Evolutionary conservation across 92 coral and sea anemone genomes (phyloP).

Genomic region (Pocillopora meandrina): DNA sequence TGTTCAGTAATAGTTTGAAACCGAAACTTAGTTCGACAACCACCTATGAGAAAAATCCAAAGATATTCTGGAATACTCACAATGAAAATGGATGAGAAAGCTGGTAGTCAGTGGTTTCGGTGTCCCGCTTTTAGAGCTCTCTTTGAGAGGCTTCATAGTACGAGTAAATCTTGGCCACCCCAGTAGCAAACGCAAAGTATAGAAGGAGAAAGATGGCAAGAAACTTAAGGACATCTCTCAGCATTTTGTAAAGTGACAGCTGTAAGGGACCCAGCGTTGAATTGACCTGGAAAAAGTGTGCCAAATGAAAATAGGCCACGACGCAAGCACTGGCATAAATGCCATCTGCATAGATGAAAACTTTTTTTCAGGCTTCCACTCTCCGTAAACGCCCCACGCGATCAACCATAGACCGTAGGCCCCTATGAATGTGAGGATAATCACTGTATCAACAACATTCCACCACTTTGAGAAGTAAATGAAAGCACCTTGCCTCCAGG

Average conservation of each 20-base stretch:
- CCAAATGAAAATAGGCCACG: constrained; percentile 29
- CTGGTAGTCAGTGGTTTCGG: background rate
- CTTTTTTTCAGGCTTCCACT: constrained; percentile 7
- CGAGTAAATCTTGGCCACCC: constrained; percentile 32
- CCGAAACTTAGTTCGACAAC: no score
- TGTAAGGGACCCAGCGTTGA: constrained; percentile 52
- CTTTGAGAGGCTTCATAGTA: constrained; percentile 25
- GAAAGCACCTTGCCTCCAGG: background rate
- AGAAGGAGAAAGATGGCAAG: constrained; percentile 10
- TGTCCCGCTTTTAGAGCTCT: background rate
- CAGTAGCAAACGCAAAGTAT: constrained; percentile 18
- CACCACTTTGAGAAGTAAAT: constrained; percentile 33
- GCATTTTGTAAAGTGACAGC: constrained; percentile 24
- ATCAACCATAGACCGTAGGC: background rate
- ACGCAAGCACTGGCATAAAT: constrained; percentile 27
- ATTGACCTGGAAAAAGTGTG: constrained; percentile 25
- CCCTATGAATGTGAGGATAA: background rate
- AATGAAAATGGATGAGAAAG: background rate
- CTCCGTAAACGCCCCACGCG: background rate
- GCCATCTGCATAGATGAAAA: constrained; percentile 6
- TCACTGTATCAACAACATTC: constrained; percentile 15
- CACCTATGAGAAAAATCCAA: no score
- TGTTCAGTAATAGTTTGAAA: no score
- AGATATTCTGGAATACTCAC: background rate
- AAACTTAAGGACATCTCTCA: constrained; percentile 19